Conservation (phyloP, 1,140 invertebrate species). For the Orchestia grillus region DNA sequence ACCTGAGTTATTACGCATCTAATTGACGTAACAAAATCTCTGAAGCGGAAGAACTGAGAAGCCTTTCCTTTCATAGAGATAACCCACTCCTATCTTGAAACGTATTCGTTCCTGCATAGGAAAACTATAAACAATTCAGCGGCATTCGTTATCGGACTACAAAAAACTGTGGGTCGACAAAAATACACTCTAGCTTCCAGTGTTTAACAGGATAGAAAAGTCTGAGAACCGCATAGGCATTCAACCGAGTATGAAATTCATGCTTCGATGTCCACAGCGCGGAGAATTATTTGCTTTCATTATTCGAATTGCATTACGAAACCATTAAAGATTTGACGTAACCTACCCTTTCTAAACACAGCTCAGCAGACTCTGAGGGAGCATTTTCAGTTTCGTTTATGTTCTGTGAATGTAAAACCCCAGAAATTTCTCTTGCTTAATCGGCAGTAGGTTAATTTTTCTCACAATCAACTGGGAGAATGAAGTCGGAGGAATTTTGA, state of each 20-base stretch:
- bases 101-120: neutral
- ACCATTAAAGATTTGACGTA: neutral
- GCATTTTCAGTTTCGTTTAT: neutral
- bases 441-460: neutral
- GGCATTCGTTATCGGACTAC: neutral
- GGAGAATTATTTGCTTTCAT: neutral
- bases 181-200: neutral
- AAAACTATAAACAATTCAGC: neutral
- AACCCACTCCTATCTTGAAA: neutral
- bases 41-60: neutral
- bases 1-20: no score
- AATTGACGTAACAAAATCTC: no score
- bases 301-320: neutral
- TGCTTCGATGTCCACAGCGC: neutral
- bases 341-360: neutral
- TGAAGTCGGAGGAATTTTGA: neutral
- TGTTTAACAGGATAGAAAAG: neutral
- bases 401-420: neutral
- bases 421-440: neutral
- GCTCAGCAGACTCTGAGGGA: neutral
- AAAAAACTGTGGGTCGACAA: neutral
- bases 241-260: neutral
- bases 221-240: neutral
- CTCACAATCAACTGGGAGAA: neutral
- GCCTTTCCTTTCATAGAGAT: neutral